Evolutionary conservation across 2,113 vertebrate species (phyloP).

Genomic region (Hylia prasina): DNA sequence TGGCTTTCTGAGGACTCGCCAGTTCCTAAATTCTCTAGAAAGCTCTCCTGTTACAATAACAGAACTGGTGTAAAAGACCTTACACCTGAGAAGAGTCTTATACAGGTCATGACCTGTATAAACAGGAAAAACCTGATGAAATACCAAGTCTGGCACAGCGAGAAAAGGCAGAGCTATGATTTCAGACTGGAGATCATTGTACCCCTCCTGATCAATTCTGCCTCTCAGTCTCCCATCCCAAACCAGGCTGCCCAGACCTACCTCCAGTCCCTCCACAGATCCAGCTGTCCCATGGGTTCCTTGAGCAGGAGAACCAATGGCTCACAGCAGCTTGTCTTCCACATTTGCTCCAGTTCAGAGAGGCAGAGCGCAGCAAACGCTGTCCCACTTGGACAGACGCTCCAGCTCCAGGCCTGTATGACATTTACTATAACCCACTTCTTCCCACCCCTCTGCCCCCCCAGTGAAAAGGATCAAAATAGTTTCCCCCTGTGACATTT

Average conservation of each 20-base stretch:
- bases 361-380: not conserved
- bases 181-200: not conserved
- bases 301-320: not conserved
- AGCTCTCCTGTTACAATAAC: not conserved
- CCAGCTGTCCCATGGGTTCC: not conserved
- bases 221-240: not conserved
- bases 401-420: not conserved
- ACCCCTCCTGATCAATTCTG: not conserved
- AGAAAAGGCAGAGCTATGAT: not conserved
- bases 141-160: not conserved
- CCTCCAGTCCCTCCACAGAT: slow-evolving; percentile 30
- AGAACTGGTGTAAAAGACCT: not conserved
- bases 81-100: not conserved
- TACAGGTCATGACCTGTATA: rapidly evolving
- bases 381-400: not conserved
- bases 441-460: slow-evolving; percentile 13
- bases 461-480: slow-evolving; percentile 43
- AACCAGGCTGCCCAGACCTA: not conserved
- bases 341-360: not conserved
- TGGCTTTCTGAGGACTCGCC: not conserved
- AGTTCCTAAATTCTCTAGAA: not conserved
- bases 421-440: slow-evolving; percentile 29
- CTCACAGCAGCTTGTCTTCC: not conserved
- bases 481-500: slow-evolving; percentile 52
- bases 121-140: not conserved